Evolutionary conservation across 2,113 vertebrate species (phyloP).

Genomic region (Mobula birostris): DNA sequence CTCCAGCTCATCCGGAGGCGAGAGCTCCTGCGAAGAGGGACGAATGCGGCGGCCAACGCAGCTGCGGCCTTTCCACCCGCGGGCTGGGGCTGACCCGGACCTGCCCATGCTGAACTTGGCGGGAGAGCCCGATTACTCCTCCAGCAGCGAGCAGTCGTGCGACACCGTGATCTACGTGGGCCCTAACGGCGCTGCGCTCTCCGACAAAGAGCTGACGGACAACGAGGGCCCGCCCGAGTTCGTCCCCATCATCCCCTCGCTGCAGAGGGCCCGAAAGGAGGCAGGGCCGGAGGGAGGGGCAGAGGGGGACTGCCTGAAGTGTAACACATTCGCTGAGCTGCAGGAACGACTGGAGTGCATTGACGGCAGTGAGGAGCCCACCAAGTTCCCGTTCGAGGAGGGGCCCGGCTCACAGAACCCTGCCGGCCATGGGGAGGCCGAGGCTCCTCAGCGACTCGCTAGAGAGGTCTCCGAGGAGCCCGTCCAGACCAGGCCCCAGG

Average conservation of each 20-base stretch:
- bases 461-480: slow-evolving; percentile 70
- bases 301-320: slow-evolving; percentile 87
- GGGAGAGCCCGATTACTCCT: slow-evolving; percentile 91
- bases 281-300: slow-evolving; percentile 60
- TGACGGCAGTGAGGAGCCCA: slow-evolving; percentile 87
- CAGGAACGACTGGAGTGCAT: slow-evolving; percentile 94
- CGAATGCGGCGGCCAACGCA: slow-evolving; percentile 92
- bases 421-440: slow-evolving; percentile 48
- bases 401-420: slow-evolving; percentile 51
- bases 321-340: slow-evolving; percentile 96
- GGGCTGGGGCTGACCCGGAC: slow-evolving; percentile 70
- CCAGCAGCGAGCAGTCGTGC: slow-evolving; percentile 96
- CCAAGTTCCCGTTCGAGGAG: slow-evolving; percentile 83
- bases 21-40: slow-evolving; percentile 96
- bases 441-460: slow-evolving; percentile 58
- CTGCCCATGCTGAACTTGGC: slow-evolving; percentile 76
- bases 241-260: slow-evolving; percentile 86
- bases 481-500: slow-evolving; percentile 58
- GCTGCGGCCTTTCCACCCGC: slow-evolving; percentile 81
- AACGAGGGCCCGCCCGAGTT: slow-evolving; percentile 93
- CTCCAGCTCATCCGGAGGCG: slow-evolving; percentile 93
- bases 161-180: slow-evolving; percentile 97
- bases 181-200: slow-evolving; percentile 84
- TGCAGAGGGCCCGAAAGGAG: slow-evolving; percentile 72
- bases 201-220: slow-evolving; percentile 90